Evolutionary conservation across 35 echinoderm and acorn worm species (phyloP).

Genomic region (Lytechinus pictus): DNA sequence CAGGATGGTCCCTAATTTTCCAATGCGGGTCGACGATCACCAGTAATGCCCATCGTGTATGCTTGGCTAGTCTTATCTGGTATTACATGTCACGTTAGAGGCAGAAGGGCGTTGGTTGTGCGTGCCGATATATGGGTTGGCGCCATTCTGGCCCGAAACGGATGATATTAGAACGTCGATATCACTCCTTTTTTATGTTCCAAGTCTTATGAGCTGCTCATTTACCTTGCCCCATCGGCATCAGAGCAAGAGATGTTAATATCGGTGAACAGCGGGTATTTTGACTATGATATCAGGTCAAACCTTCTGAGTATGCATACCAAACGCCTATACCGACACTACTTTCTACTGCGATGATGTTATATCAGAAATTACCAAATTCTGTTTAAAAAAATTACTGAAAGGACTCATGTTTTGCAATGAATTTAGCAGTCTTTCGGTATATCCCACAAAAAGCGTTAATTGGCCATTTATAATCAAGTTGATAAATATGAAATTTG

Average conservation of each 20-base stretch:
- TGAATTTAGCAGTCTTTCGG: too few species aligned
- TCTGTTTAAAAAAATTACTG: too few species aligned
- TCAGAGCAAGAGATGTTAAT: background rate
- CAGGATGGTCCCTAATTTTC: background rate
- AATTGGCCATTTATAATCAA: too few species aligned
- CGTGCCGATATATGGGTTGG: too few species aligned
- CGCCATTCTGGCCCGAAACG: too few species aligned
- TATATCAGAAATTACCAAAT: too few species aligned
- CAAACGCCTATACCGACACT: too few species aligned
- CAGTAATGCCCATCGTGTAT: background rate
- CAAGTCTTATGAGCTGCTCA: background rate
- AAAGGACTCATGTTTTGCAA: too few species aligned
- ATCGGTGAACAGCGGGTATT: background rate
- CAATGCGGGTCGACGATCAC: background rate
- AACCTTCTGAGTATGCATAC: background rate
- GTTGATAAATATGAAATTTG: too few species aligned
- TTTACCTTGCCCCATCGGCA: background rate
- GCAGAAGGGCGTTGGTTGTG: too few species aligned
- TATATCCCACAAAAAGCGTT: too few species aligned
- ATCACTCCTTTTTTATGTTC: background rate
- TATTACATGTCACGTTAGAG: background rate
- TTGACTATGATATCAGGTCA: background rate
- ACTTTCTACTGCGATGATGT: too few species aligned
- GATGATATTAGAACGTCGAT: background rate
- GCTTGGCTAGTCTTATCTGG: conserved; percentile 9